Evolutionary conservation across 2,888 invertebrate species (phyloP).

Genomic region (Apamea anceps): DNA sequence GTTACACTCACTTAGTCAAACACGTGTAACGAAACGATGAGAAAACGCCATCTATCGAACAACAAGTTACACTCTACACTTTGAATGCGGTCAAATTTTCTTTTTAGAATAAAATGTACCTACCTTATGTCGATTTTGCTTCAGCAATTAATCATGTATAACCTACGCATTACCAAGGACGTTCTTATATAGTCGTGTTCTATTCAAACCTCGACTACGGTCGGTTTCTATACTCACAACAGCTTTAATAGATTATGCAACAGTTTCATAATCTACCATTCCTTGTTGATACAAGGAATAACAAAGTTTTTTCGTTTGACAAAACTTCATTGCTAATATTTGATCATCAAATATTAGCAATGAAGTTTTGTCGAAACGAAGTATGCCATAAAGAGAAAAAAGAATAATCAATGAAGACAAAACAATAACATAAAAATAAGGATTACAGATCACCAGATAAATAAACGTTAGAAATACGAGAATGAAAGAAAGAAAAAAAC

Average conservation of each 20-base stretch:
- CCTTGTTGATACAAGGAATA: too few species aligned
- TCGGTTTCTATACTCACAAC: neutral
- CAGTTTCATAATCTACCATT: neutral
- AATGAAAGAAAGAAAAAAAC: neutral
- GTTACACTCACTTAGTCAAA: neutral
- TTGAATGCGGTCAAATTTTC: neutral
- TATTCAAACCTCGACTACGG: neutral
- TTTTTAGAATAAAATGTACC: neutral
- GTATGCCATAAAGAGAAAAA: neutral
- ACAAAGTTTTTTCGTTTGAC: too few species aligned
- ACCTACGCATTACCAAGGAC: neutral
- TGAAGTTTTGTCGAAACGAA: neutral
- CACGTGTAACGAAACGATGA: neutral
- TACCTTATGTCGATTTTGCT: neutral
- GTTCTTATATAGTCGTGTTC: neutral
- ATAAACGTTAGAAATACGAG: conserved; percentile 3
- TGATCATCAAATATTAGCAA: neutral
- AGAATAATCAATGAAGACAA: neutral
- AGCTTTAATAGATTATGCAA: neutral
- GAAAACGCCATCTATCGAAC: neutral
- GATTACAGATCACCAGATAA: neutral
- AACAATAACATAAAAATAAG: conserved; percentile 5
- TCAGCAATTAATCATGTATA: neutral
- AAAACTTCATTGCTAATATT: too few species aligned
- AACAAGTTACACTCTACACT: neutral